Conservation (phyloP, 2,888 invertebrate genomes). For the Andrena minutula region DNA sequence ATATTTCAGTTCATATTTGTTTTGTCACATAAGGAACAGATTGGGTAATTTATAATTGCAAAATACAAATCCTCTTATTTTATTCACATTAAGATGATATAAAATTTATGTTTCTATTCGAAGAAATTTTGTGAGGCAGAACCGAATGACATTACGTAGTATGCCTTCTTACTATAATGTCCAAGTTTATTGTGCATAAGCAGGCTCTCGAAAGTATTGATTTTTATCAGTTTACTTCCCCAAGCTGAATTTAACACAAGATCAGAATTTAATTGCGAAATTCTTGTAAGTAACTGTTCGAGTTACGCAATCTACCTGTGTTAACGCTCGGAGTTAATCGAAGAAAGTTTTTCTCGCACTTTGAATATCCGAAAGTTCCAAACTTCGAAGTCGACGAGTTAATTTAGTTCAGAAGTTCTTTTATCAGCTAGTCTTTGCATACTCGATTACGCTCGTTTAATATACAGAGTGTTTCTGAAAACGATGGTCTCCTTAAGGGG, state of each 20-base stretch:
- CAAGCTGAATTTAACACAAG: not conserved
- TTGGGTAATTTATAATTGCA: not conserved
- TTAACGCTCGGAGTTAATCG: conserved; percentile 37
- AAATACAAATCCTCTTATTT: not conserved
- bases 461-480: not conserved
- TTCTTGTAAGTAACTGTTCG: conserved; percentile 24
- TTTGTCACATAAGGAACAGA: not conserved
- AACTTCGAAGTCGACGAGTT: conserved; percentile 35
- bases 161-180: too few relatives aligned
- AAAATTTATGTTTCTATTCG: not conserved
- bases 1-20: not conserved
- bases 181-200: too few relatives aligned
- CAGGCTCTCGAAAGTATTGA: too few relatives aligned
- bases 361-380: conserved; percentile 17
- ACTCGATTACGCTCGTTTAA: conserved; percentile 9
- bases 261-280: conserved; percentile 38
- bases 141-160: too few relatives aligned
- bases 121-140: not conserved
- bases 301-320: conserved; percentile 35
- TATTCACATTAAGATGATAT: not conserved
- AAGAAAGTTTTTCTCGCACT: conserved; percentile 40
- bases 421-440: conserved; percentile 11
- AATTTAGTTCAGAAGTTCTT: conserved; percentile 42
- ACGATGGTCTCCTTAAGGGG: too few relatives aligned
- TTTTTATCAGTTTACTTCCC: not conserved